phyloP scores from a whole-genome alignment of 2,113 vertebrate species.

The Myotis davidii region DNA sequence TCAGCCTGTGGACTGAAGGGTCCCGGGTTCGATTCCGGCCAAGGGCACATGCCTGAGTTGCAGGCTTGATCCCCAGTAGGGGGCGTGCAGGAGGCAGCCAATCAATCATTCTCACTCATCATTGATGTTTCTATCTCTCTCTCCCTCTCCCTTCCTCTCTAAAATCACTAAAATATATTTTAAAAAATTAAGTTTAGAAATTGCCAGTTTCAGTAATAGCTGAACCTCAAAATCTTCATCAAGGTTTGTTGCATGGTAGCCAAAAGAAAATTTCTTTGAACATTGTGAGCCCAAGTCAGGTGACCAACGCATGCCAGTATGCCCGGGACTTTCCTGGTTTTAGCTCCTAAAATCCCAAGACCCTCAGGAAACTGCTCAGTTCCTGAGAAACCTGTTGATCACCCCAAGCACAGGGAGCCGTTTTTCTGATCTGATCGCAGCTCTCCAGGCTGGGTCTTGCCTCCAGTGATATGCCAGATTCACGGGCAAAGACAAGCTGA shows the following conservation, averaged over 20 bases:
- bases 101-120: too few relatives aligned
- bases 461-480: not conserved
- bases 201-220: not conserved
- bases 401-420: not conserved
- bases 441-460: not conserved
- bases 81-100: too few relatives aligned
- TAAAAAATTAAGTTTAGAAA: not conserved
- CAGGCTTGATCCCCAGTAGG: too few relatives aligned
- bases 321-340: not conserved
- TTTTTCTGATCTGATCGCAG: accelerated
- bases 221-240: not conserved
- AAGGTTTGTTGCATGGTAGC: not conserved
- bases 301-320: not conserved
- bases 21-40: too few relatives aligned
- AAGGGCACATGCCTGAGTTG: too few relatives aligned
- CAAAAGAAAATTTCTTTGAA: not conserved
- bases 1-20: too few relatives aligned
- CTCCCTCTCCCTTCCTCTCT: too few relatives aligned
- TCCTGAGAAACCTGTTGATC: not conserved
- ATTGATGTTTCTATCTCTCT: too few relatives aligned
- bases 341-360: not conserved
- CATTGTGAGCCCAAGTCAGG: not conserved
- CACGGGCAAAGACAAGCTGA: not conserved
- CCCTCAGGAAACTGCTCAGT: not conserved
- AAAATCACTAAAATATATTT: too few relatives aligned